A percentile compares a stretch with the other conserved stretches of the same genome.
phyloP scores from a whole-genome alignment of 2,113 vertebrate genomes.

The Nycticryphes semicollaris region DNA sequence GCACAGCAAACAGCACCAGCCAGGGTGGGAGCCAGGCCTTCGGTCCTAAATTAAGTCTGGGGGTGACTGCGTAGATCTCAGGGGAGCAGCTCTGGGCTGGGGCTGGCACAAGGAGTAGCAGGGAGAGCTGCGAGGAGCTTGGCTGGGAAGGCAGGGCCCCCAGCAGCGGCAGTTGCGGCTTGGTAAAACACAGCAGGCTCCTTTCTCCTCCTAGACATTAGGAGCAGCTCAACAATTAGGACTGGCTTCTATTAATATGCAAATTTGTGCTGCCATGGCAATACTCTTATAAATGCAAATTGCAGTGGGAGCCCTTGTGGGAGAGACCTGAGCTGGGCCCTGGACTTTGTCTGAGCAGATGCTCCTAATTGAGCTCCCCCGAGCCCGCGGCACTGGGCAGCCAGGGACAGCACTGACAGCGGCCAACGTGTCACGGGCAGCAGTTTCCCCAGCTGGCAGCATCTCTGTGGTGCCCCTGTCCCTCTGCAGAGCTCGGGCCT shows the following conservation, averaged over 20 bases:
- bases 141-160: neutral
- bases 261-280: conserved; percentile 33
- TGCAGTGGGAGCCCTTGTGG: neutral
- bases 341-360: neutral
- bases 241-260: conserved; percentile 30
- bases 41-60: fast-evolving
- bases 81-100: fast-evolving
- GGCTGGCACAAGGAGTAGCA: neutral
- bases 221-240: conserved; percentile 30
- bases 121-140: neutral
- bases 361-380: neutral
- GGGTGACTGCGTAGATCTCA: neutral
- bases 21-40: neutral
- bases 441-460: neutral
- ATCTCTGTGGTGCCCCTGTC: no score
- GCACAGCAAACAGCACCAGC: neutral
- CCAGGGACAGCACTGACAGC: neutral
- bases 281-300: conserved; percentile 6
- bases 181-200: neutral
- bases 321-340: neutral
- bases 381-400: neutral
- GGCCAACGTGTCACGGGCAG: neutral
- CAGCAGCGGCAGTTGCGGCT: neutral
- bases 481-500: neutral
- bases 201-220: neutral